Percentiles rank a stretch among this genome's conserved stretches.
Conservation (phyloP, 2,888 invertebrate species). For the Drosophila mercatorum region DNA sequence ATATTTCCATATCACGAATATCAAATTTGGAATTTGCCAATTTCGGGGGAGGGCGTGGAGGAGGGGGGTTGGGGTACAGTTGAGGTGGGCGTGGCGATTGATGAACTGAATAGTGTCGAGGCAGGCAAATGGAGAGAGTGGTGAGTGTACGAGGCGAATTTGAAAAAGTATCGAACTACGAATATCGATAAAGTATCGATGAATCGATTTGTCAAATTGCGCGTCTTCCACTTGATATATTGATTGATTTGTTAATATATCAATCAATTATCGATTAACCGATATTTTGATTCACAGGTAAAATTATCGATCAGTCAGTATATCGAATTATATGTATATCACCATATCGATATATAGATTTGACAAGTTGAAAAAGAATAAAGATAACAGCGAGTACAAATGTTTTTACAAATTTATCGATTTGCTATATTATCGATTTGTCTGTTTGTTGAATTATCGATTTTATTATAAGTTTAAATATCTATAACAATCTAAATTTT, state of each 20-base stretch:
- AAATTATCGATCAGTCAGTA: not conserved
- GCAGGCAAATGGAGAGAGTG: conserved; percentile 23
- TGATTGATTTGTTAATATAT: not conserved
- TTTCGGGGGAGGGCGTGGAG: conserved; percentile 1
- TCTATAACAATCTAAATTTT: not conserved
- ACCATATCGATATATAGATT: not conserved
- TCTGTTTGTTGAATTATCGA: not conserved
- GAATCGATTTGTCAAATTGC: not conserved
- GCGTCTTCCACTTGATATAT: not conserved
- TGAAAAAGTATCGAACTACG: not conserved
- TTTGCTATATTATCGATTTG: not conserved
- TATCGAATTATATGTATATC: not conserved
- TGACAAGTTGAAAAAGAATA: not conserved
- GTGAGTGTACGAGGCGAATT: not conserved
- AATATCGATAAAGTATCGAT: not conserved
- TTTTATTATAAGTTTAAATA: not conserved
- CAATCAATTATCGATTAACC: not conserved
- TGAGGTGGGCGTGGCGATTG: conserved; percentile 17
- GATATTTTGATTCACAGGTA: too few species aligned
- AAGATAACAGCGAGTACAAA: not conserved
- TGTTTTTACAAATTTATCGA: not conserved
- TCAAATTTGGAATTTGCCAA: conserved; percentile 44
- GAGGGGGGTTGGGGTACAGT: not conserved
- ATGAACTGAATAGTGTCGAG: conserved; percentile 24
- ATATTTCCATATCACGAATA: conserved; percentile 32